Evolutionary conservation across 2,113 vertebrate genomes (phyloP).

Genomic region (Melozone crissalis): DNA sequence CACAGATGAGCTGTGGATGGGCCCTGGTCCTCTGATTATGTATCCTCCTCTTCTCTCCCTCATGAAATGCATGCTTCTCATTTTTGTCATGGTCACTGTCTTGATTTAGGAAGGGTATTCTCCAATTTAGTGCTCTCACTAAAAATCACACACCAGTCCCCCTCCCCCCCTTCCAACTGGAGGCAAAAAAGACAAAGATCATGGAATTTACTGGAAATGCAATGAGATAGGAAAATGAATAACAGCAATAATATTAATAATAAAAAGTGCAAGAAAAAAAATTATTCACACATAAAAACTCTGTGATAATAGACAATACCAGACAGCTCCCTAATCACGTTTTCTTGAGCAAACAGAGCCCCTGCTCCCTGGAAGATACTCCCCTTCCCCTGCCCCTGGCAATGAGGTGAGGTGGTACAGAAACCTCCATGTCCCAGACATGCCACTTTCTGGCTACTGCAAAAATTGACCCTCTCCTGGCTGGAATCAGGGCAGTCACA

Average conservation of each 20-base stretch:
- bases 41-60: not conserved
- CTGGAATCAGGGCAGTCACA: not conserved
- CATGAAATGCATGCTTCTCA: not conserved
- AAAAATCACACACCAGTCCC: not conserved
- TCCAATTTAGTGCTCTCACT: not conserved
- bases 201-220: not conserved
- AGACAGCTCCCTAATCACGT: accelerated
- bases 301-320: not conserved
- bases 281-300: not conserved
- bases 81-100: not conserved
- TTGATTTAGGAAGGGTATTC: not conserved
- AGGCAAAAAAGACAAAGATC: not conserved
- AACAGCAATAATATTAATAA: not conserved
- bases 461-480: not conserved
- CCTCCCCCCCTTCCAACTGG: accelerated
- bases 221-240: not conserved
- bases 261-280: not conserved
- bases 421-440: not conserved
- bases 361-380: not conserved
- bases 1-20: not conserved
- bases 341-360: not conserved
- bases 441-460: not conserved
- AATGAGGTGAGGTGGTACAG: not conserved
- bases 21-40: not conserved
- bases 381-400: not conserved